A percentile compares a stretch with the other conserved stretches of the same genome.
Conservation (phyloP, 2,113 vertebrate genomes). For the Aramus guarauna region DNA sequence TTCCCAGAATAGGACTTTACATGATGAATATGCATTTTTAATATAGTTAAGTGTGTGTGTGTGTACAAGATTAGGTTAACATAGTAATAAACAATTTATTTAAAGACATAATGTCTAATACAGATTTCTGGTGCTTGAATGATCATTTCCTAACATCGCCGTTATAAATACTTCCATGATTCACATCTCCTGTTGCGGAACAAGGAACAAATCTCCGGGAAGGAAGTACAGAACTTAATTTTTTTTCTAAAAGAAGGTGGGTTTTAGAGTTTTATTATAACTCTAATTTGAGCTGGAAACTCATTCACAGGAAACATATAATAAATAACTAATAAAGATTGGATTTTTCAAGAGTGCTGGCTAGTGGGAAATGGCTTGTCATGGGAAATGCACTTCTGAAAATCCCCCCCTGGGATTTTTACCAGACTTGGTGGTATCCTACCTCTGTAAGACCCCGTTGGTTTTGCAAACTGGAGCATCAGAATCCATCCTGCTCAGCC, state of each 20-base stretch:
- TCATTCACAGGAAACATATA: background rate
- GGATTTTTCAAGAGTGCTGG: background rate
- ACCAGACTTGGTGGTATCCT: background rate
- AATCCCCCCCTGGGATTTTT: background rate
- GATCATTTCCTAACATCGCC: background rate
- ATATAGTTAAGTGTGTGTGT: background rate
- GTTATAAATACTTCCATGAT: background rate
- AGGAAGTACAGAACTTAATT: background rate
- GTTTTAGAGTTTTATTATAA: background rate
- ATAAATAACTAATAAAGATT: background rate
- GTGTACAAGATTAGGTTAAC: constrained; percentile 8
- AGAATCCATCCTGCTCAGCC: background rate
- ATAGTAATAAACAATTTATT: background rate
- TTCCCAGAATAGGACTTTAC: no score
- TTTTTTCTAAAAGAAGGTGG: background rate
- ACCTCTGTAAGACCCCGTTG: background rate
- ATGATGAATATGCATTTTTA: no score
- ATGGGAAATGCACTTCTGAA: background rate
- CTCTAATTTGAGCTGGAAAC: background rate
- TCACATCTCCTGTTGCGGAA: background rate
- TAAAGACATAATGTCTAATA: background rate
- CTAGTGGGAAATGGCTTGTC: background rate
- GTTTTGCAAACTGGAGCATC: background rate
- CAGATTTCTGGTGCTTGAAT: background rate
- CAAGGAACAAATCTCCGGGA: background rate